Conservation (phyloP, 2,797 vertebrate species). For the Aphelocoma californica region DNA sequence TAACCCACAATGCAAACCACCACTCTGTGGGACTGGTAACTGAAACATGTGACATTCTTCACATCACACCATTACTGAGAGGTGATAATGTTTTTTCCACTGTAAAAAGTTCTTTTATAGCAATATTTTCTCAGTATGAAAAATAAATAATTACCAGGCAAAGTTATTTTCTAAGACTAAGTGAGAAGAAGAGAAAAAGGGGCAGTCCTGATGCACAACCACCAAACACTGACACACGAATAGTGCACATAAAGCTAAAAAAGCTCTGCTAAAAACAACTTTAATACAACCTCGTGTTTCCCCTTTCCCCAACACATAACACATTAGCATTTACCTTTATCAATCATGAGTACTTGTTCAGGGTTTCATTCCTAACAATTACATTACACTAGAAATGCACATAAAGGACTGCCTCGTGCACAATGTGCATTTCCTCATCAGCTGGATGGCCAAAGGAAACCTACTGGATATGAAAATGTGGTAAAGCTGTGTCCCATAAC, state of each 20-base stretch:
- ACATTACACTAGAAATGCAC: neutral
- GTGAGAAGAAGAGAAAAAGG: neutral
- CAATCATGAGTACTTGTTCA: neutral
- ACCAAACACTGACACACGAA: neutral
- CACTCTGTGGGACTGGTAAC: neutral
- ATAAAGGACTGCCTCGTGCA: neutral
- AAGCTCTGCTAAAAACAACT: neutral
- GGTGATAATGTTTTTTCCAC: neutral
- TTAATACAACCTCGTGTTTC: neutral
- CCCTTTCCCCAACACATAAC: neutral
- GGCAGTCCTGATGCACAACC: neutral
- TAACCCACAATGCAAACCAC: neutral
- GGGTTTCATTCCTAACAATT: neutral
- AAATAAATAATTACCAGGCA: neutral
- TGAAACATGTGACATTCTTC: neutral
- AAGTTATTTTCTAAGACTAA: neutral
- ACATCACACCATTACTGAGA: neutral
- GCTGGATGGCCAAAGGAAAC: neutral
- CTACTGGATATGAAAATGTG: neutral
- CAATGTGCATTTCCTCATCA: neutral
- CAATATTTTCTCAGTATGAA: neutral
- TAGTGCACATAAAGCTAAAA: rapidly evolving
- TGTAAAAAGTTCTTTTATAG: neutral
- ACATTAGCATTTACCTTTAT: neutral
- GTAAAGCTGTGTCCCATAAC: neutral